A percentile compares a stretch with the other conserved stretches of the same genome.
phyloP scores from a whole-genome alignment of 1,140 invertebrate species.

The Mya arenaria region DNA sequence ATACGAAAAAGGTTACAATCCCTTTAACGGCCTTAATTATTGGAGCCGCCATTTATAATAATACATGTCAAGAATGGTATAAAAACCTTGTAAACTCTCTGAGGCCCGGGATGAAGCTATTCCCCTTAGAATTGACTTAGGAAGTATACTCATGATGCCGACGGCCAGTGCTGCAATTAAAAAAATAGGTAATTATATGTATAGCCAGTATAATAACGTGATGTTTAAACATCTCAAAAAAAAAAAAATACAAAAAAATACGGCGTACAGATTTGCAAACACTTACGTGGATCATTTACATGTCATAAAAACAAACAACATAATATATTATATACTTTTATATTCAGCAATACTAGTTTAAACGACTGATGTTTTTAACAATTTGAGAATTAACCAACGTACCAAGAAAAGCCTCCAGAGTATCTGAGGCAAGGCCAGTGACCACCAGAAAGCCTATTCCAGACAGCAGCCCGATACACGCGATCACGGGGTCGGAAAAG shows the following conservation, averaged over 20 bases:
- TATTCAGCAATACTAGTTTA: background rate
- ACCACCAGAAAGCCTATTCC: background rate
- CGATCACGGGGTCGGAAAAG: background rate
- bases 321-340: background rate
- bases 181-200: background rate
- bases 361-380: background rate
- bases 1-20: too few species aligned
- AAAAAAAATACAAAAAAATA: background rate
- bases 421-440: background rate
- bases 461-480: slow-evolving; percentile 5
- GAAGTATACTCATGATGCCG: background rate
- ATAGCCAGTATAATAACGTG: too few species aligned
- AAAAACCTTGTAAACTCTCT: background rate
- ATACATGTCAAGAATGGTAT: too few species aligned
- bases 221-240: too few species aligned
- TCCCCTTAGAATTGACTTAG: slow-evolving; percentile 1
- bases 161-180: slow-evolving; percentile 1
- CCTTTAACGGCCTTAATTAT: too few species aligned
- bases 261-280: background rate
- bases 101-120: slow-evolving; percentile 13
- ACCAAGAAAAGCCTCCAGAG: background rate
- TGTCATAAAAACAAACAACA: too few species aligned
- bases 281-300: background rate
- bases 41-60: too few species aligned
- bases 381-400: background rate